Conservation (phyloP, 1,140 invertebrate genomes). For the Stratiolaelaps scimitus region DNA sequence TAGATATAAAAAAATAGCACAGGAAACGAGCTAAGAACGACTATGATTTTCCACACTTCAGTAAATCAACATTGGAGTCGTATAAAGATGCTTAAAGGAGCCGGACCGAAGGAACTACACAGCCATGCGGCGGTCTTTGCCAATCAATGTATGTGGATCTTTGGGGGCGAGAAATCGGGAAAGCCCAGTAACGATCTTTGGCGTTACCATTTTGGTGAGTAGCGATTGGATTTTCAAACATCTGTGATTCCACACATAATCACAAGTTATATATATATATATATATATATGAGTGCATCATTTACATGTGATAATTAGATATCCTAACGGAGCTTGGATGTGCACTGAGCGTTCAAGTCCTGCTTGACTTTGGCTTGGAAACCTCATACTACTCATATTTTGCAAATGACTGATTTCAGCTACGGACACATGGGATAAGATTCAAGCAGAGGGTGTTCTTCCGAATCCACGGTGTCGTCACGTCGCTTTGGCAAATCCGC, state of each 20-base stretch:
- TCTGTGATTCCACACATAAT: too few relatives aligned
- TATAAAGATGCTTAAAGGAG: constrained; percentile 16
- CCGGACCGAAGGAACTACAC: constrained; percentile 57
- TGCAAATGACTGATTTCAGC: constrained; percentile 47
- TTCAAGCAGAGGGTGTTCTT: constrained; percentile 53
- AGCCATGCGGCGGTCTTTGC: constrained; percentile 67
- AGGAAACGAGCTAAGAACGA: constrained; percentile 34
- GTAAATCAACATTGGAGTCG: constrained; percentile 19
- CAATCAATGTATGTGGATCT: constrained; percentile 63
- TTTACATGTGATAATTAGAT: constrained; percentile 3
- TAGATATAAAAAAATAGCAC: constrained; percentile 45
- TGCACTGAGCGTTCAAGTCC: too few relatives aligned
- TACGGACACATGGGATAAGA: constrained; percentile 61
- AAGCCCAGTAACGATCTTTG: constrained; percentile 63
- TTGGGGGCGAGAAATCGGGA: constrained; percentile 62
- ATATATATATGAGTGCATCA: constrained; percentile 6
- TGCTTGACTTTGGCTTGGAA: too few relatives aligned
- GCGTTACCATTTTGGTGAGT: constrained; percentile 70
- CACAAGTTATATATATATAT: constrained; percentile 31
- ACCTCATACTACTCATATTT: constrained; percentile 23
- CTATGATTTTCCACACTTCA: constrained; percentile 37
- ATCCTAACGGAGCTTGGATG: too few relatives aligned
- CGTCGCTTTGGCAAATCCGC: constrained; percentile 38
- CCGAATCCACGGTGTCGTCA: constrained; percentile 57
- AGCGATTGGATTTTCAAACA: neutral